These are phyloP conservation scores for Maconellicoccus hirsutus DNA, from an alignment of 1,140 invertebrate genomes.

Conservation along the genomic window DNA sequence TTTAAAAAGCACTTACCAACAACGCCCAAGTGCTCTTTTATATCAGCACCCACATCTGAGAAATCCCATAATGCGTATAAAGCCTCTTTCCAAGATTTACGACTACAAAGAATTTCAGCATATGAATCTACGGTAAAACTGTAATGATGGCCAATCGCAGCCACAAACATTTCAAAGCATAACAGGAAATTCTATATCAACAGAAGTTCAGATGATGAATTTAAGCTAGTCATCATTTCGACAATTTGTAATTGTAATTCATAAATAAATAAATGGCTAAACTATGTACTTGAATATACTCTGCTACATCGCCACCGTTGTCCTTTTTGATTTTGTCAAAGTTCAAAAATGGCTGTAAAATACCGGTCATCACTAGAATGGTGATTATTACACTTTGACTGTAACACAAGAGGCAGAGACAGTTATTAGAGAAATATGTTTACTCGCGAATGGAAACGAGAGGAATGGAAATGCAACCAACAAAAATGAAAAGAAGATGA, in stretches of 20 bases:
- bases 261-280: too few species aligned
- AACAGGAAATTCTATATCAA: slow-evolving; percentile 89
- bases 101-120: slow-evolving; percentile 38
- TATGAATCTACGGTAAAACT: slow-evolving; percentile 69
- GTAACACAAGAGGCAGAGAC: slow-evolving; percentile 36
- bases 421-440: slow-evolving; percentile 2
- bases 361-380: slow-evolving; percentile 63
- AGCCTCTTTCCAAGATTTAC: slow-evolving; percentile 34
- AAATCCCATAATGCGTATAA: slow-evolving; percentile 83
- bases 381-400: slow-evolving; percentile 87
- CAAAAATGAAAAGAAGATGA: slow-evolving; percentile 97
- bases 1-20: slow-evolving; percentile 46
- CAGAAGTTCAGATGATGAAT: slow-evolving; percentile 41
- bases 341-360: slow-evolving; percentile 59
- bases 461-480: slow-evolving; percentile 44
- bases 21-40: slow-evolving; percentile 81
- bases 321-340: slow-evolving; percentile 39
- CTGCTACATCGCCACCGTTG: slow-evolving; percentile 37
- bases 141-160: slow-evolving; percentile 87
- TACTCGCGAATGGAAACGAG: neutral
- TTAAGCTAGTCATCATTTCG: too few species aligned
- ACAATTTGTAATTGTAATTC: too few species aligned
- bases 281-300: neutral
- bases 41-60: slow-evolving; percentile 81
- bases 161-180: slow-evolving; percentile 96